A percentile compares a stretch with the other conserved stretches of the same genome.
These are phyloP conservation scores for Taenaris catops DNA, from an alignment of 2,888 invertebrate species.

Conservation along the genomic window DNA sequence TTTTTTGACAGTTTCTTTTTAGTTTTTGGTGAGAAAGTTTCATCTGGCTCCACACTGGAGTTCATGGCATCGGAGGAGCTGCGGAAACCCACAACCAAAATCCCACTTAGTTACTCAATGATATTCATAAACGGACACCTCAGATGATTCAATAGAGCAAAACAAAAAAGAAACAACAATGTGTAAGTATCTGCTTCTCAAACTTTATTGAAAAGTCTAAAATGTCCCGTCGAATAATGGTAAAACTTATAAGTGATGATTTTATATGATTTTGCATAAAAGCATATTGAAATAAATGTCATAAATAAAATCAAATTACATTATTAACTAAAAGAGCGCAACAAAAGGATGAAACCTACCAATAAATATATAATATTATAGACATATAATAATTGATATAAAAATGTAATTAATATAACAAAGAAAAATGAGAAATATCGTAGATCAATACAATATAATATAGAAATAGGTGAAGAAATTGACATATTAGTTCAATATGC, in stretches of 20 bases:
- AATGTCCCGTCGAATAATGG: constrained; percentile 49
- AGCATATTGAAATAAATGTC: constrained; percentile 75
- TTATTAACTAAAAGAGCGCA: too few species aligned
- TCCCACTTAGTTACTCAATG: constrained; percentile 75
- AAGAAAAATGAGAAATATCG: constrained; percentile 9
- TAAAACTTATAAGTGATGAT: constrained; percentile 52
- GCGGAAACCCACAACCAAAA: constrained; percentile 78
- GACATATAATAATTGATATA: constrained; percentile 7
- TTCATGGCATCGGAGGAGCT: constrained; percentile 74
- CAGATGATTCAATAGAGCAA: constrained; percentile 46
- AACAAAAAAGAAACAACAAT: too few species aligned
- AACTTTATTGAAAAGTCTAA: constrained; percentile 51
- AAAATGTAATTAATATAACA: constrained; percentile 11
- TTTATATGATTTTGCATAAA: constrained; percentile 56
- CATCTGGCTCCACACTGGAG: constrained; percentile 73
- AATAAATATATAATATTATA: too few species aligned
- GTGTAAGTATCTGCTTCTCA: too few species aligned
- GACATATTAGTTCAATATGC: constrained; percentile 72
- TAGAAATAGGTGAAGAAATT: constrained; percentile 6
- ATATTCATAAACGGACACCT: constrained; percentile 45
- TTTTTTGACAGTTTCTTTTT: constrained; percentile 80
- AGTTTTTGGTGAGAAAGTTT: constrained; percentile 75
- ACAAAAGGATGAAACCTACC: too few species aligned
- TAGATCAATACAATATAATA: too few species aligned
- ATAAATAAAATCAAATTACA: too few species aligned